phyloP scores from a whole-genome alignment of 2,113 vertebrate species.

The Xiphophorus hellerii region DNA sequence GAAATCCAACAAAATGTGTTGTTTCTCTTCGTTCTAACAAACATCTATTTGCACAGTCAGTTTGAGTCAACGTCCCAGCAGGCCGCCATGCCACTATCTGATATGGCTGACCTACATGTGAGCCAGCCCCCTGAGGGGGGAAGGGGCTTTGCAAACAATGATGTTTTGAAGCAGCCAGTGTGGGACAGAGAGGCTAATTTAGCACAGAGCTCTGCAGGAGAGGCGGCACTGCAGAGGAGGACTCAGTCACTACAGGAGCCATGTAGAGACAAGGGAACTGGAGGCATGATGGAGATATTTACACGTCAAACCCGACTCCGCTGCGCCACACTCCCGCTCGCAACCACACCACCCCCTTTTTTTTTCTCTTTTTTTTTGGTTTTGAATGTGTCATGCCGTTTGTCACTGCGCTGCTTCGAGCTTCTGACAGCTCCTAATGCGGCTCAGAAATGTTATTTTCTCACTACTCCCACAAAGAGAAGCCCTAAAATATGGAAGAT shows the following conservation, averaged over 20 bases:
- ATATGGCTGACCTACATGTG: slow-evolving; percentile 73
- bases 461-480: not conserved
- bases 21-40: slow-evolving; percentile 8
- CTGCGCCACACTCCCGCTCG: slow-evolving; percentile 32
- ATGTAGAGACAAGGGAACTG: slow-evolving; percentile 21
- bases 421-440: slow-evolving; percentile 1
- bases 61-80: slow-evolving; percentile 40
- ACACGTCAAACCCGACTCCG: slow-evolving; percentile 5
- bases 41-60: slow-evolving; percentile 19
- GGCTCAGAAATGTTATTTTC: not conserved
- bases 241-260: slow-evolving; percentile 14
- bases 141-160: slow-evolving; percentile 31
- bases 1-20: slow-evolving; percentile 5
- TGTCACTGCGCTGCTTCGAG: not conserved
- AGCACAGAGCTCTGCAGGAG: slow-evolving; percentile 57
- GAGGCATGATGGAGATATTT: slow-evolving; percentile 28
- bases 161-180: slow-evolving; percentile 24
- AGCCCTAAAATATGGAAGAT: not conserved
- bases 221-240: slow-evolving; percentile 37
- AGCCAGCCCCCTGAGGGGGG: slow-evolving; percentile 48
- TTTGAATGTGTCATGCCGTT: slow-evolving; percentile 27
- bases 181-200: slow-evolving; percentile 42
- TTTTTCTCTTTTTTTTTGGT: slow-evolving; percentile 7
- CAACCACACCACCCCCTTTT: slow-evolving; percentile 4
- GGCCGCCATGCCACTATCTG: slow-evolving; percentile 46